A percentile compares a stretch with the other conserved stretches of the same genome.
Conservation (phyloP, 2,888 invertebrate genomes). For the Tineola bisselliella region DNA sequence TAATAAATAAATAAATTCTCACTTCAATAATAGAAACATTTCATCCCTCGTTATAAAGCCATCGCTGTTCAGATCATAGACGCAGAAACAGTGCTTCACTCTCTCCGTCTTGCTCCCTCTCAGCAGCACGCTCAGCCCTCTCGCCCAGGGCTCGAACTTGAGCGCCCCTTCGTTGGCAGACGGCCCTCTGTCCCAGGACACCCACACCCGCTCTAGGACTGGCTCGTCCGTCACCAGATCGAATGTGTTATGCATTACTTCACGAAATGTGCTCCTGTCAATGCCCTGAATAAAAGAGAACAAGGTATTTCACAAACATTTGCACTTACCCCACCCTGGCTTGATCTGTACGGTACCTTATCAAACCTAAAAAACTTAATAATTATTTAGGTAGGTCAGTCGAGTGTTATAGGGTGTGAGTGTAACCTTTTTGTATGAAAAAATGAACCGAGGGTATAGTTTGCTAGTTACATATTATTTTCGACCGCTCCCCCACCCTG, state of each 20-base stretch:
- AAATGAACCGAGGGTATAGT: too few relatives aligned
- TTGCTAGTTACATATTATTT: too few relatives aligned
- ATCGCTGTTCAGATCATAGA: conserved; percentile 84
- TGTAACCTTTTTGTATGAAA: too few relatives aligned
- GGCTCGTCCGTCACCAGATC: conserved; percentile 84
- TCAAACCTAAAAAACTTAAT: too few relatives aligned
- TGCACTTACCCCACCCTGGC: too few relatives aligned
- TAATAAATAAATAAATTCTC: conserved; percentile 27
- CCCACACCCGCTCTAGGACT: conserved; percentile 80
- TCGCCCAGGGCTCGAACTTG: conserved; percentile 74
- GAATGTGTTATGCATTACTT: conserved; percentile 79
- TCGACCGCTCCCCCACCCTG: too few relatives aligned
- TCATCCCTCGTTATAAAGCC: conserved; percentile 84
- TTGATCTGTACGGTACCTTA: too few relatives aligned
- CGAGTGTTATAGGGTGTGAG: too few relatives aligned
- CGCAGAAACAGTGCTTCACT: conserved; percentile 76
- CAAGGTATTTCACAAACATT: not conserved
- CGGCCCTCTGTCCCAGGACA: conserved; percentile 73
- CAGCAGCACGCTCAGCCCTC: conserved; percentile 77
- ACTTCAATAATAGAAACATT: conserved; percentile 81
- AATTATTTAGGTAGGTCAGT: too few relatives aligned
- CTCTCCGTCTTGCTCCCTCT: conserved; percentile 76
- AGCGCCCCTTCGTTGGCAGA: conserved; percentile 68
- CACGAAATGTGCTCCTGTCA: conserved; percentile 77
- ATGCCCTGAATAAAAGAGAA: conserved; percentile 64